Evolutionary conservation across 2,888 invertebrate species (phyloP), one percentile per base, ranked within the genome.

Genomic region (Colostygia pectinataria): DNA sequence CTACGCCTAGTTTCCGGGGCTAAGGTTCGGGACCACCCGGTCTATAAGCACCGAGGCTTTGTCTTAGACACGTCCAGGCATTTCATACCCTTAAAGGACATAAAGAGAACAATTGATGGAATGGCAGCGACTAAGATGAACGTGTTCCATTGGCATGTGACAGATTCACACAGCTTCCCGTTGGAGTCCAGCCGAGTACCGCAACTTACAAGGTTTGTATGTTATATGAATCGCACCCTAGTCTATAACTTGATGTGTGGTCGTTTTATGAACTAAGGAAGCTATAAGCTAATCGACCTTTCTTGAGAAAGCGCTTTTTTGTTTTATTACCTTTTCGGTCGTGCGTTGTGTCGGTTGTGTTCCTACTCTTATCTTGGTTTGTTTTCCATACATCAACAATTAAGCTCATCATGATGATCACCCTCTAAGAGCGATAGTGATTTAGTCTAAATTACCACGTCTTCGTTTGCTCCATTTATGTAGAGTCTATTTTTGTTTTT

Each of bases 81-180:
- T 81, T 99, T 93, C 73, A 90, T 98, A 14, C 93, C 96, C 0
- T 78, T 97, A 55, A 78, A 76, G 8, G 91, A 92, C 33, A 93
- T 97, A 12, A 91, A 93, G 63, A 92, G 91, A 57, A 95, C 95
- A 34, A 87, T 98, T 57, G 95, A 97, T 64, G 97, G 93, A 1
- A 96, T 98, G 95, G 94, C 95, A 1, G 92, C 95, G 10, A 94
- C 94, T 37, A 98, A 98, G 81, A 83, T 98, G 90, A 98, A 98
- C 74, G 95, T 97, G 0, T 92, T 98, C 32, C 98, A 98, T 74
- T 98, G 98, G 98, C 96, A 97, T 73, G 94, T 94, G 0, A 95
- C 96, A 0, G 98, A 98, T 80, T 93, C 96, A 0, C 98, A 98
- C 61, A 97, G 98, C 65, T 98, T 98, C 80, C 98, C 98, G 0